Evolutionary conservation across 2,888 invertebrate species (phyloP).

Genomic region (Eristalinus sepulchralis): DNA sequence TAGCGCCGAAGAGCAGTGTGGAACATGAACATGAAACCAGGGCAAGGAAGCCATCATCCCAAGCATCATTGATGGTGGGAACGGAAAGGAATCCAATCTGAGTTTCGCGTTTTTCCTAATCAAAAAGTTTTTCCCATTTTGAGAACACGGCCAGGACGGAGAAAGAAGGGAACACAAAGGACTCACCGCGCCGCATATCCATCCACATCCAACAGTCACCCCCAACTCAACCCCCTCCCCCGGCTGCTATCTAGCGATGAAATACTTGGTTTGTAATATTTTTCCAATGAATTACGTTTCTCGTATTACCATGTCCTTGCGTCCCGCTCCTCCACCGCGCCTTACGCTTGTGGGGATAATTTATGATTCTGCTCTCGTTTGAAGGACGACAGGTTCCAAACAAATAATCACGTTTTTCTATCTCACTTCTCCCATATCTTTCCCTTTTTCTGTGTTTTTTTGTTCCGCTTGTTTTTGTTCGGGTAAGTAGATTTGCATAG

Average conservation of each 20-base stretch:
- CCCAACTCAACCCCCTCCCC: neutral
- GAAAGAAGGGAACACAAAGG: conserved; percentile 9
- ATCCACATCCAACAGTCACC: neutral
- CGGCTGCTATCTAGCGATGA: conserved; percentile 10
- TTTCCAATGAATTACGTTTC: conserved; percentile 70
- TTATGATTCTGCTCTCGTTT: conserved; percentile 69
- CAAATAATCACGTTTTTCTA: conserved; percentile 71
- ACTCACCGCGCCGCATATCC: neutral
- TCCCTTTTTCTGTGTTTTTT: conserved; percentile 9
- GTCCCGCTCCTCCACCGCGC: conserved; percentile 15
- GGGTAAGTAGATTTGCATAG: conserved; percentile 69
- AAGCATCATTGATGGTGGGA: conserved; percentile 39
- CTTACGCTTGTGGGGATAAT: conserved; percentile 49
- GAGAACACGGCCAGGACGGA: neutral
- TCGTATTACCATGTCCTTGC: conserved; percentile 51
- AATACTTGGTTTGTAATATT: conserved; percentile 63
- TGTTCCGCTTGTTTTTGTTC: conserved; percentile 27
- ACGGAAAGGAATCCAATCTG: conserved; percentile 54
- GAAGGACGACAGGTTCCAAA: conserved; percentile 70
- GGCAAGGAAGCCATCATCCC: conserved; percentile 29
- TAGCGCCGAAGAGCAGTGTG: neutral
- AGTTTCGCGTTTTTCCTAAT: conserved; percentile 65
- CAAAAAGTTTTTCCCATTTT: conserved; percentile 67
- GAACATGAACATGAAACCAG: conserved; percentile 3
- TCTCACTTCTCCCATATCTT: conserved; percentile 58